Evolutionary conservation across 2,888 invertebrate genomes (phyloP), one percentile per base, ranked within the genome.

Genomic region (Netelia inedita): DNA sequence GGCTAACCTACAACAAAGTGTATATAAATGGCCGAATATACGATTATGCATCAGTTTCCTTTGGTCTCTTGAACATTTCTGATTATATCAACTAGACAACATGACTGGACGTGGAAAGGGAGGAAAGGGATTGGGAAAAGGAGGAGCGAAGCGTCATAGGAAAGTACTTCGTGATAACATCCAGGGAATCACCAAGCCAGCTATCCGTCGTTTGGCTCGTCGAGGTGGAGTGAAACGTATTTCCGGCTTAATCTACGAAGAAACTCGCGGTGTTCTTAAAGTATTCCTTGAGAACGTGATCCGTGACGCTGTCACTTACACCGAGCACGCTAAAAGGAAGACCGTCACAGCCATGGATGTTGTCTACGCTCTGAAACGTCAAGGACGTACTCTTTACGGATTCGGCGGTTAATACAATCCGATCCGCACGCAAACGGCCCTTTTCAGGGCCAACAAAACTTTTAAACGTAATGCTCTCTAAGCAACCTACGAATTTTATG

Each of bases 41-140:
- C 1, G 0, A 0, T 9, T 6, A 0, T 1, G 1, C 50, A 74
- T 74, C 63, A 74, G 50, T 63, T 63, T 19, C n/a, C 28, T 50
- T 9, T 14, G 8, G n/a, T 1, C 1, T 61, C 35, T 19, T 50
- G 14, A 16, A 21, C 61, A 0, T 94, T 91, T 16, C 50, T 11
- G 8, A 19, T 9, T 2, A 9, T 46, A 46, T n/a, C 28, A 10
- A 23, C 2, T 23, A 11, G 19, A 14, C 1, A 86, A 14, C 86
- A 97, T 97, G 97, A 96, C 97, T 92, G 97, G 97, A 85, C 96
- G 97, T 83, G 97, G 97, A 83, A 97, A 97, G 95, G 97, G 96
- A 92, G 96, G 96, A 76, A 96, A 97, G 94, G 97, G 97, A 85
- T 94, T 97, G 79, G 97, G 97, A 28, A 28, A 28, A 28, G 28